Conservation (phyloP, 2,797 vertebrate species). For the Simalia tracyae region DNA sequence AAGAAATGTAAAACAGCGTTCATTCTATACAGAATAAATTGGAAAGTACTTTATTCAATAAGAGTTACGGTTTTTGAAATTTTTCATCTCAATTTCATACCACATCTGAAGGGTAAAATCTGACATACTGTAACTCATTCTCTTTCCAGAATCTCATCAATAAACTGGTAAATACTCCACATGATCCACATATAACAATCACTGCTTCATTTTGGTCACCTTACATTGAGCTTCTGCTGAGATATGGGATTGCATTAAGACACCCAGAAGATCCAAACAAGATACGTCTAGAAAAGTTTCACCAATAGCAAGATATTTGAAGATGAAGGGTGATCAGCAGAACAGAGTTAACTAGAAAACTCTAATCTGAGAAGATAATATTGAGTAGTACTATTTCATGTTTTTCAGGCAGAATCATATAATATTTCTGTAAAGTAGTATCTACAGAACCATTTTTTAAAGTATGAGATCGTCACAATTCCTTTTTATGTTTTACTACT, state of each 20-base stretch:
- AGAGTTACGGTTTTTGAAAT: neutral
- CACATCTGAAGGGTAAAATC: neutral
- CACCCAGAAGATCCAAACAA: conserved; percentile 86
- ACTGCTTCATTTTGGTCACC: conserved; percentile 87
- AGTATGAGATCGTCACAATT: neutral
- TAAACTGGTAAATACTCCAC: conserved; percentile 77
- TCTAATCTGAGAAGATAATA: fast-evolving
- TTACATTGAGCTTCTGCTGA: conserved; percentile 89
- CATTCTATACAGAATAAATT: neutral
- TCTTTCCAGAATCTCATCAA: conserved; percentile 83
- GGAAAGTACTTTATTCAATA: neutral
- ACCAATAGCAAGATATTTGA: conserved; percentile 54
- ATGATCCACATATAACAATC: conserved; percentile 87
- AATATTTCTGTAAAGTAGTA: neutral
- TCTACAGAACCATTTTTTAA: neutral
- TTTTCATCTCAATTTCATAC: neutral
- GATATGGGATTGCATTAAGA: conserved; percentile 83
- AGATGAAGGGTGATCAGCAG: neutral
- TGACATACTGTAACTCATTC: conserved; percentile 33
- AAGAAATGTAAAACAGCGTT: neutral
- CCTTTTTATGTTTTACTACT: neutral
- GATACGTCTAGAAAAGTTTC: conserved; percentile 87
- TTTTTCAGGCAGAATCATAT: neutral
- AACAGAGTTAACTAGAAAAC: neutral
- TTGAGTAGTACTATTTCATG: neutral